A percentile compares a stretch with the other conserved stretches of the same genome.
Conservation (phyloP, 64 coral and sea anemone genomes). For the Pocillopora verrucosa region DNA sequence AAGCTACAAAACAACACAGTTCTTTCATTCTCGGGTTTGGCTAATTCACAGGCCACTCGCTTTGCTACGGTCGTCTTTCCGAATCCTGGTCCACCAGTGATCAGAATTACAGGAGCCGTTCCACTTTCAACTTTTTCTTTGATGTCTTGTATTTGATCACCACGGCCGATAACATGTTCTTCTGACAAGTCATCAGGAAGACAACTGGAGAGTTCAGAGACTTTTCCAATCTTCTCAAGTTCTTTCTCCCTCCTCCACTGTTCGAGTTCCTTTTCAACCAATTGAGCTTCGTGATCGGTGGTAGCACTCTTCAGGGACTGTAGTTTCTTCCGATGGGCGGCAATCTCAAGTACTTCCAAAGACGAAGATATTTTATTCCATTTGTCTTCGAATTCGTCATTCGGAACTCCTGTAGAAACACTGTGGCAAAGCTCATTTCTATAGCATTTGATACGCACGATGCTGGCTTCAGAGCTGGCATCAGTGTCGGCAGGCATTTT, state of each 20-base stretch:
- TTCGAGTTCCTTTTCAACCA: not conserved
- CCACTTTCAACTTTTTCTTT: not conserved
- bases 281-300: not conserved
- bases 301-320: slow-evolving; percentile 41
- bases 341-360: slow-evolving; percentile 30
- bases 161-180: too few species aligned
- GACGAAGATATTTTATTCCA: slow-evolving; percentile 31
- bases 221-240: too few species aligned
- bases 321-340: slow-evolving; percentile 10
- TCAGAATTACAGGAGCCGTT: not conserved
- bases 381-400: slow-evolving; percentile 50
- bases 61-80: slow-evolving; percentile 53
- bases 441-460: slow-evolving; percentile 45
- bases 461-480: slow-evolving; percentile 20
- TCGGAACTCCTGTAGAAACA: slow-evolving; percentile 1
- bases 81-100: slow-evolving; percentile 33
- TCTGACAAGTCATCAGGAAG: too few species aligned
- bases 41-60: slow-evolving; percentile 9
- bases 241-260: not conserved
- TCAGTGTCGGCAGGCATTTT: slow-evolving; percentile 16
- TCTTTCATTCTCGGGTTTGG: not conserved
- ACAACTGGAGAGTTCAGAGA: too few species aligned
- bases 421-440: slow-evolving; percentile 52
- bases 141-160: too few species aligned
- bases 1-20: slow-evolving; percentile 48